Base-by-base conservation (phyloP, 2,797 vertebrate species). In the Heterohyrax brucei region DNA sequence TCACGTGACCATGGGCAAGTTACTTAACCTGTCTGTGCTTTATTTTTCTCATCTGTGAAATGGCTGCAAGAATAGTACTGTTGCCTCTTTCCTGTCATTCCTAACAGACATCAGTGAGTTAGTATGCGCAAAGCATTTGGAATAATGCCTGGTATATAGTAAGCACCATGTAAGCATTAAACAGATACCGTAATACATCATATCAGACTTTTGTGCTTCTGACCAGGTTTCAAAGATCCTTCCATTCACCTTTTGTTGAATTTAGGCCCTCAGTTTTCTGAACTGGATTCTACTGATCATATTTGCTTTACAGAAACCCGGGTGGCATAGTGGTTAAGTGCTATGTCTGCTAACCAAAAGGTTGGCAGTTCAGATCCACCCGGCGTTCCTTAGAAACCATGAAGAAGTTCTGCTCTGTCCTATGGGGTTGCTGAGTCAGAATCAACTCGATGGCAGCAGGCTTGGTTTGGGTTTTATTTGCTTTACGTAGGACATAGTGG, bases 231-330 rank as follows among this genome's bases (percentile, higher is more conserved):
- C 61, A 85, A 39, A 66, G 28, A 78, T 56, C 18, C 59, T 95
- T 39, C 75, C 72, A 95, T 94, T 68, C 4, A 84, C 93, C 33
- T 87, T 89, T 88, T 88, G 56, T 46, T 88, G 81, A 95, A 82
- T 94, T 90, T 77, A 91, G 21, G 50, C 19, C 39, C 30, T 82
- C 10, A 62, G 21, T 93, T 87, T 77, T 26, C 44, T 94, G 13
- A 82, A 66, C 62, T 93, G 30, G 13, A 13, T 83, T 87, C 28
- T 61, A 85, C 68, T 81, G 28, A 76, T 87, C 19, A 0, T 73
- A 7, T 75, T 70, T 96, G 64, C 44, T 95, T 95, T 93, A 70
- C 30, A n/a, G 70, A 53, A 13, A 33, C 39, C 39, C 39, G 39
- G 39, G 39, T 39, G 39, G 39, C 39, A 39, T 39, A 39, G 39